These are phyloP conservation scores for Cheiracanthium punctorium DNA, from an alignment of 2,888 invertebrate species.

Conservation along the genomic window DNA sequence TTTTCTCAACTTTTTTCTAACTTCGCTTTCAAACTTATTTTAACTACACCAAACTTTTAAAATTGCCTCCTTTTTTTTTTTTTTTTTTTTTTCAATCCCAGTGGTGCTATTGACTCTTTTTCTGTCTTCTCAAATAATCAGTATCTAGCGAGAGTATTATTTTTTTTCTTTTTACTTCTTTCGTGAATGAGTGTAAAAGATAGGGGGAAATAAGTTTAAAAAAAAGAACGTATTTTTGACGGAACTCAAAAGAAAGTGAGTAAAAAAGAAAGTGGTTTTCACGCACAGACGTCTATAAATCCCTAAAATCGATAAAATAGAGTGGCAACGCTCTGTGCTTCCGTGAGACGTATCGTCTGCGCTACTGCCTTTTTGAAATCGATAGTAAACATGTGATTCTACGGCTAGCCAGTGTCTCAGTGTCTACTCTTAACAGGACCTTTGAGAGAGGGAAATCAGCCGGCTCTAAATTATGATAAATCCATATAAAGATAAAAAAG, in stretches of 20 bases:
- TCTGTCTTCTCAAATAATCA: background rate
- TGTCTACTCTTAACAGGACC: too few relatives aligned
- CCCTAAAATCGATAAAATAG: background rate
- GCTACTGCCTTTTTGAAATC: background rate
- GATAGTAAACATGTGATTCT: background rate
- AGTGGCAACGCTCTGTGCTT: background rate
- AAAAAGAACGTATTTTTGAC: too few relatives aligned
- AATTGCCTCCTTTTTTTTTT: too few relatives aligned
- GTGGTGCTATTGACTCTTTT: too few relatives aligned
- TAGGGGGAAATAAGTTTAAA: too few relatives aligned
- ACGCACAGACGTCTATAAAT: background rate
- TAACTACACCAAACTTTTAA: background rate
- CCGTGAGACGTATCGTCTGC: background rate
- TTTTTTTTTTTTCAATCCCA: background rate
- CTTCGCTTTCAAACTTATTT: background rate
- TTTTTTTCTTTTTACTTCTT: background rate
- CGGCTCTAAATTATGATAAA: too few relatives aligned
- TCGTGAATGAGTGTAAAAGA: too few relatives aligned
- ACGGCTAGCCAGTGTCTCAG: background rate
- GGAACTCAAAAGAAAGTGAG: too few relatives aligned
- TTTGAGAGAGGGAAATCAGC: too few relatives aligned
- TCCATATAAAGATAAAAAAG: too few relatives aligned
- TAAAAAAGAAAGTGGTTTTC: background rate
- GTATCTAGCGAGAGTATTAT: background rate
- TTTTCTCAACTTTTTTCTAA: too few relatives aligned